Base-by-base conservation (phyloP, 2,113 vertebrate genomes). In the Pollachius pollachius region DNA sequence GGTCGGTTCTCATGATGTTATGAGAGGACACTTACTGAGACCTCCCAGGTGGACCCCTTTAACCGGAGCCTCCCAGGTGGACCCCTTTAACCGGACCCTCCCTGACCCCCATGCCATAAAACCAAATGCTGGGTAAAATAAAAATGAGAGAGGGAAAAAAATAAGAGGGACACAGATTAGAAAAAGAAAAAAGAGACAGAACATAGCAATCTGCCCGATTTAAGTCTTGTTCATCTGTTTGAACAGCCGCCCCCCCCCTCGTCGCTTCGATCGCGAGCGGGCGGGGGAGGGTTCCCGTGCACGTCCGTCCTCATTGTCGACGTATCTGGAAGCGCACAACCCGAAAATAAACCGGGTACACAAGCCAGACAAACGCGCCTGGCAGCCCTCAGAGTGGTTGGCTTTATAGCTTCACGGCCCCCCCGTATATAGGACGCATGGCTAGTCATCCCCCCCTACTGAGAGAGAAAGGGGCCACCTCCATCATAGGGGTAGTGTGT, bases 391-490 rank as follows among this genome's bases (percentile, higher is more conserved):
- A 79, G 48, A 52, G 64, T 12, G 52, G 72, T 21, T 60, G 64
- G 61, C 66, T 64, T 61, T 69, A 64, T 57, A 54, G 60, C 65
- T 70, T 62, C 54, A 70, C 68, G 34, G 65, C 27, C 56, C 69
- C 69, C 63, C 72, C 69, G 70, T 80, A 85, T 75, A 83, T 76
- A 73, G 57, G 18, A 19, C 2, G 2, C 17, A 59, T 19, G 83
- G 72, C 74, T 81, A 84, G 76, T 74, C 80, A 75, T 73, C 84
- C 78, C 76, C 76, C 41, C 75, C 75, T 71, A 69, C 73, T 75
- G 77, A 81, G 77, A 81, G 79, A 80, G 79, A 79, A 75, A 76
- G 74, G 76, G 80, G 77, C 76, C 79, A 76, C 62, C 71, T 78
- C 67, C 52, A 79, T 64, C 18, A 56, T 60, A 27, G 27, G 37